Evolutionary conservation across 2,797 vertebrate species (phyloP), one percentile per base, ranked within the genome.

Genomic region (Coregonus sp.): DNA sequence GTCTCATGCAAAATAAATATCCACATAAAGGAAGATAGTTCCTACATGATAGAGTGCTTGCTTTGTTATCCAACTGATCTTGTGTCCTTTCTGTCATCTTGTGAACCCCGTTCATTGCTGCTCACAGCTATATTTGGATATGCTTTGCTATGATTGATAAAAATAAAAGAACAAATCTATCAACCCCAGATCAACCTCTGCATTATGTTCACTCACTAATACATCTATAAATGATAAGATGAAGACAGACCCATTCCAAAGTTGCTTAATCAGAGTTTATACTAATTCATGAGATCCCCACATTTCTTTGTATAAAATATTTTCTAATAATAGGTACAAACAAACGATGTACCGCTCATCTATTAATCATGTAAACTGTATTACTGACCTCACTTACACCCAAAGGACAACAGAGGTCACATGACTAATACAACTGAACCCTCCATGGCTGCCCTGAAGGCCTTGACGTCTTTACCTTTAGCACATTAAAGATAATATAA

Each of bases 401-500:
- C 0, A 37, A 78, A 78, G 74, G 31, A 73, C 54, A 83, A 75
- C 81, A 76, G 77, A 82, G 82, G 87, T 86, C 75, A 82, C 75
- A 16, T 12, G 59, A 78, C 78, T 63, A 20, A 25, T 63, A 63
- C 85, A 85, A 86, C 87, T 87, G 82, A 89, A 81, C 78, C 85
- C 84, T 65, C 75, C 52, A 7, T 35, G 69, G 37, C 50, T 1
- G 9, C 47, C 33, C 59, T 1, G 59, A 25, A 74, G 86, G 85
- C 85, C 81, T 82, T 74, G 81, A 81, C n/a, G 29, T 71, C 86
- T 73, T 80, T 80, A 73, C 65, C 87, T 82, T 82, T 78, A 86
- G 75, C 82, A 86, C 86, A 88, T 91, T 87, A 91, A 83, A 83
- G 83, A 84, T 90, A 91, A 92, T 90, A 83, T 92, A 90, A 93